phyloP scores from a whole-genome alignment of 1,140 invertebrate genomes.

The Hyles vespertilio region DNA sequence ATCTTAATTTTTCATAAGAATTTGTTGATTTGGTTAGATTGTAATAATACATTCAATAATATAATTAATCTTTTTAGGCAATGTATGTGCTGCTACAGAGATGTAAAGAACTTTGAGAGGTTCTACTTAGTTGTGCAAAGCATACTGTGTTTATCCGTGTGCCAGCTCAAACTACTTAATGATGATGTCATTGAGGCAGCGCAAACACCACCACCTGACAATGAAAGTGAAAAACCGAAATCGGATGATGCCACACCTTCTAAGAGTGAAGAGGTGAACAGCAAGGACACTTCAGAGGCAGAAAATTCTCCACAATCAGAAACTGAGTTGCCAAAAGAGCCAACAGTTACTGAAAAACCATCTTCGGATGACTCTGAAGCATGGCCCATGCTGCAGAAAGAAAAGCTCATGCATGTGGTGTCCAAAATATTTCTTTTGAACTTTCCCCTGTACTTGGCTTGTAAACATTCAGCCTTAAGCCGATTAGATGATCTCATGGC shows the following conservation, averaged over 20 bases:
- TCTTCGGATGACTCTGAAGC: slow-evolving; percentile 47
- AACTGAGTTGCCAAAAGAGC: slow-evolving; percentile 3
- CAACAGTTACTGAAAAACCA: slow-evolving; percentile 10
- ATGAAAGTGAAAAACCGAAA: slow-evolving; percentile 37
- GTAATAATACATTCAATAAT: no score
- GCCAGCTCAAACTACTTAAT: slow-evolving; percentile 84
- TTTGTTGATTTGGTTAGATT: no score
- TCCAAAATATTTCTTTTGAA: slow-evolving; percentile 88
- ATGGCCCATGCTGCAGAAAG: slow-evolving; percentile 86
- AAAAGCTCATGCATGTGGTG: slow-evolving; percentile 86
- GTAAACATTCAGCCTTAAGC: slow-evolving; percentile 88
- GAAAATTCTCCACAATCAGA: slow-evolving; percentile 11
- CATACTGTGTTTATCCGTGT: slow-evolving; percentile 84
- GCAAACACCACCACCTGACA: slow-evolving; percentile 31
- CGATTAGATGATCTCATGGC: slow-evolving; percentile 86
- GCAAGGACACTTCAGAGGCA: slow-evolving; percentile 20
- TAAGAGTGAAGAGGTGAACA: slow-evolving; percentile 28
- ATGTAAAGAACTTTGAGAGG: slow-evolving; percentile 92
- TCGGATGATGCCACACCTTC: slow-evolving; percentile 20
- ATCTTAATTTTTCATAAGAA: no score
- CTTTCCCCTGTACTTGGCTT: slow-evolving; percentile 94
- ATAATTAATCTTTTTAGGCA: slow-evolving; percentile 78
- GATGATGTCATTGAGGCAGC: slow-evolving; percentile 72
- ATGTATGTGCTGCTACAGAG: slow-evolving; percentile 94
- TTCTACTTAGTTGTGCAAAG: slow-evolving; percentile 91